phyloP scores from a whole-genome alignment of 2,888 invertebrate genomes.

The Epistrophe grossulariae region DNA sequence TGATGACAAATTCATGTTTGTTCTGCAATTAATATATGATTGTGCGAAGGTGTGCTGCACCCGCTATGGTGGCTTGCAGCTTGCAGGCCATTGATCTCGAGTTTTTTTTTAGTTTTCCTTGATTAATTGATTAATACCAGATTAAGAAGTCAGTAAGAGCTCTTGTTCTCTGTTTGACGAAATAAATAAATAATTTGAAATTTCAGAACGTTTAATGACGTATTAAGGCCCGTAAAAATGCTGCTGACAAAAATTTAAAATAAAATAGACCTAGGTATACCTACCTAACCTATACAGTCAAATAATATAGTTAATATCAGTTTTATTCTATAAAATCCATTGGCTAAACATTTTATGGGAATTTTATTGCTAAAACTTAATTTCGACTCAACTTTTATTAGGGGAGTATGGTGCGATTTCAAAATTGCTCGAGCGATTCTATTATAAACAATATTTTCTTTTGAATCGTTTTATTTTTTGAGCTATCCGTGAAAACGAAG shows the following conservation, averaged over 20 bases:
- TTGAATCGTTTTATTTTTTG: too few relatives aligned
- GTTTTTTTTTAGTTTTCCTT: background rate
- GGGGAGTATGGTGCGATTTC: background rate
- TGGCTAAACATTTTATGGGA: constrained; percentile 38
- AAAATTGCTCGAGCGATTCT: background rate
- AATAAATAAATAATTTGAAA: too few relatives aligned
- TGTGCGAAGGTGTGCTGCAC: constrained; percentile 56
- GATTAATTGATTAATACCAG: background rate
- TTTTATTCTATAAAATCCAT: constrained; percentile 31
- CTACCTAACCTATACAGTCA: too few relatives aligned
- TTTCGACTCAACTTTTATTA: constrained; percentile 13
- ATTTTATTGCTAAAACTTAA: constrained; percentile 59
- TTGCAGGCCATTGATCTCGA: constrained; percentile 59
- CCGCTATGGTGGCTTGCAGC: constrained; percentile 33
- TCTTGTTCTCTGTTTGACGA: too few relatives aligned
- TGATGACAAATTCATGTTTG: constrained; percentile 72
- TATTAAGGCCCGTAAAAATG: background rate
- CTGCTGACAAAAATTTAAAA: background rate
- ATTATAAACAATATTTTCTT: background rate
- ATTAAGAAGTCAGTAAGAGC: too few relatives aligned
- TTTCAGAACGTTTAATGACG: too few relatives aligned
- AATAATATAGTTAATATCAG: too few relatives aligned
- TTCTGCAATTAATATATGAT: constrained; percentile 72
- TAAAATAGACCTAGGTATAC: too few relatives aligned
- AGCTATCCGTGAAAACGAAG: too few relatives aligned